Evolutionary conservation across 2,113 vertebrate species (phyloP).

Genomic region (Cheirogaleus medius): DNA sequence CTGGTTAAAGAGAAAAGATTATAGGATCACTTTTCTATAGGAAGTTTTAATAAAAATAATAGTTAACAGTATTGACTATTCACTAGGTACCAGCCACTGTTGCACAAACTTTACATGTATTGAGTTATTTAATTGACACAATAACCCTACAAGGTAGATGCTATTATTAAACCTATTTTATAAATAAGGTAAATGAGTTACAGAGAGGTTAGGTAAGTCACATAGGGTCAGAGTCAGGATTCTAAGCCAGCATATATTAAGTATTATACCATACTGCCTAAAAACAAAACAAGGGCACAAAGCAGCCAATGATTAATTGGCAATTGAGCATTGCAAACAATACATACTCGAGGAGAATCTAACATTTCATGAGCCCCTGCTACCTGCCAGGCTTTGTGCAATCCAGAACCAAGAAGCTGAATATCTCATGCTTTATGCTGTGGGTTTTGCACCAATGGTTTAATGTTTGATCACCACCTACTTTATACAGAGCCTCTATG

Average conservation of each 20-base stretch:
- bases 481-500: neutral
- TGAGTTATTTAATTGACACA: neutral
- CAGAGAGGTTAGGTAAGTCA: neutral
- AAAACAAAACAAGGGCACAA: neutral
- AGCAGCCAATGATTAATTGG: neutral
- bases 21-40: neutral
- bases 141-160: neutral
- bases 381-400: neutral
- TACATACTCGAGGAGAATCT: neutral
- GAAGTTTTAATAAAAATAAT: neutral
- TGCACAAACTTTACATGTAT: neutral
- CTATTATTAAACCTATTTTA: neutral
- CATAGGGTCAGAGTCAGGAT: neutral
- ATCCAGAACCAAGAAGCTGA: neutral
- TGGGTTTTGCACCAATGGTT: neutral
- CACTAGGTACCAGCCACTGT: neutral
- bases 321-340: neutral
- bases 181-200: neutral
- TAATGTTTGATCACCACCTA: conserved; percentile 39
- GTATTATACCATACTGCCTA: neutral
- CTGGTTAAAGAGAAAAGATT: neutral
- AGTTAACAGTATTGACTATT: neutral
- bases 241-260: neutral
- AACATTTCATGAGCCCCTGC: neutral
- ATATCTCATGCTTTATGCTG: neutral